Percentiles rank a stretch among this genome's conserved stretches.
Evolutionary conservation across 1,140 invertebrate species (phyloP).

Genomic region (Euglossa dilemma): DNA sequence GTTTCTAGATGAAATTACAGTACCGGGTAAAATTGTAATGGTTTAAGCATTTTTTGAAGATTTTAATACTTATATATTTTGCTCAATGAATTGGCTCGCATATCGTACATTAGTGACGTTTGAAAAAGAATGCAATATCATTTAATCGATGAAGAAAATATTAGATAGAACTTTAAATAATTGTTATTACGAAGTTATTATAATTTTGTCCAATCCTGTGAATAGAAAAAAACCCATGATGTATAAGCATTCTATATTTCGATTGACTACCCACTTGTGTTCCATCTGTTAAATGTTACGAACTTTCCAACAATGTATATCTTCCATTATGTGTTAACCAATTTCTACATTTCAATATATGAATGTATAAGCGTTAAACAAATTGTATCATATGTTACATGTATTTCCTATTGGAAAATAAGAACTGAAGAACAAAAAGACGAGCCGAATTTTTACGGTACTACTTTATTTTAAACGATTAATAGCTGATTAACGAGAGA

Average conservation of each 20-base stretch:
- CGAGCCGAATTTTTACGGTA: background rate
- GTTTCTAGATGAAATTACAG: background rate
- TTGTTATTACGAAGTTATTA: background rate
- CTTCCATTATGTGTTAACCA: background rate
- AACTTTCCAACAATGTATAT: background rate
- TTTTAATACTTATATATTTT: background rate
- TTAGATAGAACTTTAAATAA: background rate
- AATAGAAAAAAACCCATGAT: no score
- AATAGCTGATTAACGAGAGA: background rate
- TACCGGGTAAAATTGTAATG: background rate
- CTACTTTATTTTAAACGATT: background rate
- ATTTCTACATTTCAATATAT: background rate
- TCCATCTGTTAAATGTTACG: slow-evolving; percentile 9
- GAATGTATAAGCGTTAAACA: background rate
- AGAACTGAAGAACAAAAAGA: background rate
- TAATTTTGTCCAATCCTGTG: background rate
- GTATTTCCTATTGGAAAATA: background rate
- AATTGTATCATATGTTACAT: background rate
- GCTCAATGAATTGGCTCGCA: background rate
- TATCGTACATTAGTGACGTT: background rate
- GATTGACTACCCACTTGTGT: slow-evolving; percentile 9
- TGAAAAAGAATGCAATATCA: background rate
- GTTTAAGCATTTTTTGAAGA: background rate
- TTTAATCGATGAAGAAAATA: background rate
- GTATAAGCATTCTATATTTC: background rate